A percentile compares a stretch with the other conserved stretches of the same genome.
Evolutionary conservation across 2,113 vertebrate genomes (phyloP).

Genomic region (Eubucco bourcierii): DNA sequence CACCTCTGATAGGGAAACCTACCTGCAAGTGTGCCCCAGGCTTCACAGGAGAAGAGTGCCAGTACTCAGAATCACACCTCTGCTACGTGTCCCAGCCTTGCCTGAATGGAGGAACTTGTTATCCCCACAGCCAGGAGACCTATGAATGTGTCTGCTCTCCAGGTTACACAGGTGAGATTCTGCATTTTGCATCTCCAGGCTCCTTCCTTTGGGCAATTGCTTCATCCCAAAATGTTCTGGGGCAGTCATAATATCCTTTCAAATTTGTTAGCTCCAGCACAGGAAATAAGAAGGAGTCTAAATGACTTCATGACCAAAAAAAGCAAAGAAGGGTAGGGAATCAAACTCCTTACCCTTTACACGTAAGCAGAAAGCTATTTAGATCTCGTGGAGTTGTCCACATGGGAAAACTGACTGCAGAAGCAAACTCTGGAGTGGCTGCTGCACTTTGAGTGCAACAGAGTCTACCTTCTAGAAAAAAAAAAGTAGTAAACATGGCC

Average conservation of each 20-base stretch:
- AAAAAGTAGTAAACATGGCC: background rate
- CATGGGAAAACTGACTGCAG: slow-evolving; percentile 10
- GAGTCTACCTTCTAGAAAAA: background rate
- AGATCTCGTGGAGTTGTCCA: background rate
- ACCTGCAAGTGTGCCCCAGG: slow-evolving; percentile 84
- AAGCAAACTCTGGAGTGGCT: background rate
- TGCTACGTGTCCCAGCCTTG: slow-evolving; percentile 88
- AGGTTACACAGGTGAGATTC: slow-evolving; percentile 86
- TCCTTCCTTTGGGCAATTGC: background rate
- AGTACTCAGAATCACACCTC: slow-evolving; percentile 82
- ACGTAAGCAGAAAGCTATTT: slow-evolving; percentile 30
- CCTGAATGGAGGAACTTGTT: slow-evolving; percentile 82
- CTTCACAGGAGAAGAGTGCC: slow-evolving; percentile 82
- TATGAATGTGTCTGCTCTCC: slow-evolving; percentile 83
- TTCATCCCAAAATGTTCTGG: background rate
- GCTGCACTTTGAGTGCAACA: background rate
- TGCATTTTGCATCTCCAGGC: background rate
- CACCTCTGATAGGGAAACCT: slow-evolving; percentile 77
- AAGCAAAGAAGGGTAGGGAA: background rate
- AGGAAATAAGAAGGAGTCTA: slow-evolving; percentile 21
- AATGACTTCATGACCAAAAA: slow-evolving; percentile 42
- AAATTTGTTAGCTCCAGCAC: background rate
- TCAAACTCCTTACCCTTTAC: background rate
- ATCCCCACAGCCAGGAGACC: slow-evolving; percentile 77
- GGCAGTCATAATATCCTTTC: background rate